Evolutionary conservation across 2,888 invertebrate genomes (phyloP), one percentile per base, ranked within the genome.

Genomic region (Liposcelis brunnea): DNA sequence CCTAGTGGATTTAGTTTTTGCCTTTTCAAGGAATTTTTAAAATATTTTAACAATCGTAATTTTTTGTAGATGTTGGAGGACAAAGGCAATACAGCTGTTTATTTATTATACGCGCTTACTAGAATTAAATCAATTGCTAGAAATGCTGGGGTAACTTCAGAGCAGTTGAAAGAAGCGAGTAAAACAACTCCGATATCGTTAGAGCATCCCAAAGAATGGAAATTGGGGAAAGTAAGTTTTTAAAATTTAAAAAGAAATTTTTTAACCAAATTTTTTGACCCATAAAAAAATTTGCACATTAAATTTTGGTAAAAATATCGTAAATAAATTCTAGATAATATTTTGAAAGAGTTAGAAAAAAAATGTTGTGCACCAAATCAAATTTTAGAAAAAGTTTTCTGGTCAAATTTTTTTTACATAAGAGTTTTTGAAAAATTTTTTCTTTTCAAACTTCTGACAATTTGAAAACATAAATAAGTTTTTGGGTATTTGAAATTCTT

Each of bases 1-100:
- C n/a, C n/a, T n/a, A n/a, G n/a, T n/a, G n/a, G n/a, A n/a, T n/a
- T n/a, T n/a, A n/a, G n/a, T n/a, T n/a, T n/a, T n/a, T 38, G 2
- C 5, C n/a, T 14, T 14, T 34, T 10, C 34, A 6, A n/a, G n/a
- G 8, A 16, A 31, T 15, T 26, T 16, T 11, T 10, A 31, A 14
- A 33, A 18, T 36, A 14, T 43, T 42, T 4, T 42, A 12, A 31
- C 14, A 26, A 6, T 42, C 6, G 6, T 14, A 15, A 8, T 16
- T 43, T 49, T 31, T 51, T 45, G 21, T 45, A 72, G 71, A 99
- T 99, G 98, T 69, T 99, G 51, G 95, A 98, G 58, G 97, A 98
- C 61, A 84, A 86, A 60, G 98, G 98, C 8, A 99, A 99, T 61
- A 99, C 98, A 1, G 98, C 98, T 0, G 95, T 94, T 0, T 99